Conservation (phyloP, 2,797 vertebrate genomes). For the Bradypus variegatus region DNA sequence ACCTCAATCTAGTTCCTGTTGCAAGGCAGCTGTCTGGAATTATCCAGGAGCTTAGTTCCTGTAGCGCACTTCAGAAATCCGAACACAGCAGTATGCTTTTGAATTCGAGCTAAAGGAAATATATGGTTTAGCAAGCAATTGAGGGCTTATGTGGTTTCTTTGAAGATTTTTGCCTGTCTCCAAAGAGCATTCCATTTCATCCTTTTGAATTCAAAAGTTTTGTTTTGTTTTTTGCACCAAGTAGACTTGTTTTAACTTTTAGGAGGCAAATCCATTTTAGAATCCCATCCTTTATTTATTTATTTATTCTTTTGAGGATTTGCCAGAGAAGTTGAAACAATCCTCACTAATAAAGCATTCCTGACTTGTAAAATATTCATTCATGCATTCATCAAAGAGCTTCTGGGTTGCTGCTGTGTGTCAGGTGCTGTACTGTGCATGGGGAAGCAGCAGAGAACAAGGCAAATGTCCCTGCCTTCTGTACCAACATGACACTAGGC, state of each 20-base stretch:
- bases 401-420: neutral
- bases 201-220: constrained; percentile 32
- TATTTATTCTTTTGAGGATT: constrained; percentile 14
- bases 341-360: neutral
- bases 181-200: constrained; percentile 43
- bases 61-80: neutral
- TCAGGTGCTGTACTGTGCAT: neutral
- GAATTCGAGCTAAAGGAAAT: constrained; percentile 41
- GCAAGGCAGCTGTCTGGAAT: constrained; percentile 4
- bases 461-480: neutral
- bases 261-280: constrained; percentile 7
- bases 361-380: neutral
- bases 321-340: neutral
- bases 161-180: constrained; percentile 38
- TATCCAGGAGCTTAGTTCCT: constrained; percentile 5
- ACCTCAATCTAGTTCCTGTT: neutral
- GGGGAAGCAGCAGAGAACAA: neutral
- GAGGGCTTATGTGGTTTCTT: constrained; percentile 35
- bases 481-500: too few relatives aligned
- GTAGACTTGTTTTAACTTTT: constrained; percentile 15
- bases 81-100: neutral
- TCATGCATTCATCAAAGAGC: neutral
- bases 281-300: neutral
- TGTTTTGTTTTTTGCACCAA: neutral
- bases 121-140: constrained; percentile 35